Conservation (phyloP, 2,113 vertebrate species). For the Bostrychus sinensis region DNA sequence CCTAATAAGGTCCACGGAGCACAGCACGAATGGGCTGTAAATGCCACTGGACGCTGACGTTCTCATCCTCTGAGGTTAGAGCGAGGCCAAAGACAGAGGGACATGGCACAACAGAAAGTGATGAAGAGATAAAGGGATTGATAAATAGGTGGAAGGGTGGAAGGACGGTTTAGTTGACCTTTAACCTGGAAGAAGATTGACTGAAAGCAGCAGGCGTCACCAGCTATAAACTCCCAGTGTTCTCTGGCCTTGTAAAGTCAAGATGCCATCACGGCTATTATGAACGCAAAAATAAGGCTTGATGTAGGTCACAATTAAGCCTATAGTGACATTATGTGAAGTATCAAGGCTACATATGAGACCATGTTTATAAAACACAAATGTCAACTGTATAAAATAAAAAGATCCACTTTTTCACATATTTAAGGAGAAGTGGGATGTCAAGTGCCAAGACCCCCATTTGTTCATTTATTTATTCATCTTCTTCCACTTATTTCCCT, state of each 20-base stretch:
- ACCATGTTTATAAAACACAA: too few relatives aligned
- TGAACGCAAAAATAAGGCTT: slow-evolving; percentile 29
- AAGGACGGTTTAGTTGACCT: slow-evolving; percentile 55
- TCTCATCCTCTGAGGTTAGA: slow-evolving; percentile 61
- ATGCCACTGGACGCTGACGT: slow-evolving; percentile 65
- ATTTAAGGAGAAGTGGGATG: too few relatives aligned
- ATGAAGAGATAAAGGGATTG: slow-evolving; percentile 37
- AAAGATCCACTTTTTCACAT: too few relatives aligned
- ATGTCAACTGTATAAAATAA: too few relatives aligned
- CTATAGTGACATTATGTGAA: neutral
- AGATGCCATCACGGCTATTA: slow-evolving; percentile 27
- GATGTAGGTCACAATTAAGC: neutral
- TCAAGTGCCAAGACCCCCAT: too few relatives aligned
- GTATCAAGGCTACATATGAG: neutral
- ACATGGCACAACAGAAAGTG: slow-evolving; percentile 34
- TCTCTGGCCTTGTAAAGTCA: slow-evolving; percentile 38
- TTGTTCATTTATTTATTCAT: too few relatives aligned
- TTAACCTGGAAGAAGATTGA: slow-evolving; percentile 53
- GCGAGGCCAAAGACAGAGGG: slow-evolving; percentile 35
- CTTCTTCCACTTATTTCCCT: too few relatives aligned
- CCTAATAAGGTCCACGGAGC: slow-evolving; percentile 60
- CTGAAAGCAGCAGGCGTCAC: slow-evolving; percentile 30
- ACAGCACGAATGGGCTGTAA: slow-evolving; percentile 58
- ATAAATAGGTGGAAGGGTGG: slow-evolving; percentile 27
- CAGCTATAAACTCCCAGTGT: slow-evolving; percentile 29